Evolutionary conservation across 2,888 invertebrate genomes (phyloP).

Genomic region (Drosophila hamatofila): DNA sequence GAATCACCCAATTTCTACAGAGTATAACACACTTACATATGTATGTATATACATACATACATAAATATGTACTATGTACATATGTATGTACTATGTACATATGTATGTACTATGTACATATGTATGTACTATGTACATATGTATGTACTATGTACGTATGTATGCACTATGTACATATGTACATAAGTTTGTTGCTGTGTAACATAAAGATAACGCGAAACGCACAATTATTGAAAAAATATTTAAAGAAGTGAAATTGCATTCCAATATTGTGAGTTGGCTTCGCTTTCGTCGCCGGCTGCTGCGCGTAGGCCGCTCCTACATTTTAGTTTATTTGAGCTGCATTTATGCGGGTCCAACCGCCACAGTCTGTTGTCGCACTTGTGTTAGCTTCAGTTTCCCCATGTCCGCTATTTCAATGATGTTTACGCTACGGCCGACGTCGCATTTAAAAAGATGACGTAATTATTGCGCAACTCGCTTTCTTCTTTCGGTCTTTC

Average conservation of each 20-base stretch:
- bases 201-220: constrained; percentile 35
- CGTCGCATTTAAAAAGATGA: constrained; percentile 55
- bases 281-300: constrained; percentile 32
- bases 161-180: neutral
- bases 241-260: constrained; percentile 82
- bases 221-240: constrained; percentile 74
- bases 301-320: constrained; percentile 64
- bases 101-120: neutral
- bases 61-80: neutral
- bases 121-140: neutral
- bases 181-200: neutral
- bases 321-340: constrained; percentile 44
- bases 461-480: constrained; percentile 70
- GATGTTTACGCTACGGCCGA: neutral
- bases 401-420: neutral
- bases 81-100: neutral
- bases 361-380: neutral
- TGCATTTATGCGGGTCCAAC: constrained; percentile 58
- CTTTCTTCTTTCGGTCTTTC: constrained; percentile 68
- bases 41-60: neutral
- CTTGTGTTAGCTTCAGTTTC: constrained; percentile 1
- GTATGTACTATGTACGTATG: no score
- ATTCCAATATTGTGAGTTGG: constrained; percentile 71
- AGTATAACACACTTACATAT: neutral
- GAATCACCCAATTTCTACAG: neutral